Percentiles rank a stretch among this genome's conserved stretches.
Evolutionary conservation across 2,113 vertebrate genomes (phyloP).

Genomic region (Pelobates fuscus): DNA sequence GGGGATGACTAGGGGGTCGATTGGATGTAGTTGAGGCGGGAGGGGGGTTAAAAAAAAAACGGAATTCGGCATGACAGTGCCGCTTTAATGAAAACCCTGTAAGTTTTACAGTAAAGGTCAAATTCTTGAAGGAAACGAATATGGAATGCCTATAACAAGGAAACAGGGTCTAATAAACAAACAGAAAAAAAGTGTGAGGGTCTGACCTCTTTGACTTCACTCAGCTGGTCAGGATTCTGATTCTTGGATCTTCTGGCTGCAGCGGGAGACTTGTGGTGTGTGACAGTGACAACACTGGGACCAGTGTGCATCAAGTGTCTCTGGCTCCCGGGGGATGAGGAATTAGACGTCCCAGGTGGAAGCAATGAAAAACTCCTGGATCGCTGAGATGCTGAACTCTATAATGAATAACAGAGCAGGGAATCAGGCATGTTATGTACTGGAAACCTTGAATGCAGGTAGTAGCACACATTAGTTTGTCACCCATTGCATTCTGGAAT

Average conservation of each 20-base stretch:
- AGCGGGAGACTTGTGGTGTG: constrained; percentile 94
- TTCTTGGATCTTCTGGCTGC: constrained; percentile 82
- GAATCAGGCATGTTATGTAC: constrained; percentile 9
- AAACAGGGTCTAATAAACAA: no score
- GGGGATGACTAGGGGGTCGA: no score
- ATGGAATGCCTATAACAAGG: no score
- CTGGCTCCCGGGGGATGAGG: constrained; percentile 84
- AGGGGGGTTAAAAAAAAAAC: no score
- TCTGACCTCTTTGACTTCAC: constrained; percentile 94
- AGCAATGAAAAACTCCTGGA: constrained; percentile 88
- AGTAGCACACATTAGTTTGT: neutral
- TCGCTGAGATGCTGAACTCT: constrained; percentile 80
- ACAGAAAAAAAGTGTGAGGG: neutral
- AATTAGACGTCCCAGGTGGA: constrained; percentile 76
- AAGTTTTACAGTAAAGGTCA: no score
- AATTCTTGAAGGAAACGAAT: no score
- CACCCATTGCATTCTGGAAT: no score
- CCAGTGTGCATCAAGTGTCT: constrained; percentile 71
- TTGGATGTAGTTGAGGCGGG: no score
- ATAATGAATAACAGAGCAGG: constrained; percentile 63
- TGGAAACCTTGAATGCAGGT: neutral
- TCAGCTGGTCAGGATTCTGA: constrained; percentile 80
- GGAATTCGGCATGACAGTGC: no score
- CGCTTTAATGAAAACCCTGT: no score
- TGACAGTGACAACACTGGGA: constrained; percentile 86